Evolutionary conservation across 2,888 invertebrate species (phyloP).

Genomic region (Anoplius nigerrimus): DNA sequence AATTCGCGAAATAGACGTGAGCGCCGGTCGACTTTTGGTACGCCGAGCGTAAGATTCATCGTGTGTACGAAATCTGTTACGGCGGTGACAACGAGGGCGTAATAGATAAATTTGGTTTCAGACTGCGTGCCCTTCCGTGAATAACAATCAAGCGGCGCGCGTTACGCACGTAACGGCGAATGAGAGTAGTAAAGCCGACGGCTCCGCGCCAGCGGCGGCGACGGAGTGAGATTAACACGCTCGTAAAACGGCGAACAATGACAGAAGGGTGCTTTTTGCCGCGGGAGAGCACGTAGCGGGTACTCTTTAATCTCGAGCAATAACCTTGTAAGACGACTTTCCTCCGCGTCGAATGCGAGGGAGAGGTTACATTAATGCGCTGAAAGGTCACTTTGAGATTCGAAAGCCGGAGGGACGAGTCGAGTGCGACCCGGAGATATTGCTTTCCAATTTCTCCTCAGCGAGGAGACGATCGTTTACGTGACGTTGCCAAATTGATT

Average conservation of each 20-base stretch:
- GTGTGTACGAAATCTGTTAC: conserved; percentile 23
- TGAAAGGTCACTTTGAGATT: neutral
- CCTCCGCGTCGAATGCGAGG: conserved; percentile 15
- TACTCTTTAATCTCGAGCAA: conserved; percentile 35
- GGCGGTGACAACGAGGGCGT: conserved; percentile 26
- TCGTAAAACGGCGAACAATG: conserved; percentile 61
- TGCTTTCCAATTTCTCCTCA: too few species aligned
- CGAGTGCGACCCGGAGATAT: neutral
- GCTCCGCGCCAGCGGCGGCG: conserved; percentile 25
- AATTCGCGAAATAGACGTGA: too few species aligned
- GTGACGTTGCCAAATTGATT: too few species aligned
- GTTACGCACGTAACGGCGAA: conserved; percentile 51
- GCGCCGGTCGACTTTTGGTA: conserved; percentile 27
- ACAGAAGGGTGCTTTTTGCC: conserved; percentile 34
- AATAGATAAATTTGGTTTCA: conserved; percentile 40
- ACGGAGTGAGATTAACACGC: conserved; percentile 56
- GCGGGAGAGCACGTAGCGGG: conserved; percentile 9
- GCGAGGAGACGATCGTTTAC: too few species aligned
- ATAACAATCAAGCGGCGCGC: conserved; percentile 46
- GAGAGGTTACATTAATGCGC: conserved; percentile 18
- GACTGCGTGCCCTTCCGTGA: conserved; percentile 38
- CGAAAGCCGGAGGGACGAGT: neutral
- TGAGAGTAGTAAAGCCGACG: conserved; percentile 52
- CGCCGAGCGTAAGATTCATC: conserved; percentile 29
- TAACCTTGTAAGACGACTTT: conserved; percentile 30